These are phyloP conservation scores for Rhinichthys osculus DNA, from an alignment of 2,797 vertebrate species.

Conservation along the genomic window DNA sequence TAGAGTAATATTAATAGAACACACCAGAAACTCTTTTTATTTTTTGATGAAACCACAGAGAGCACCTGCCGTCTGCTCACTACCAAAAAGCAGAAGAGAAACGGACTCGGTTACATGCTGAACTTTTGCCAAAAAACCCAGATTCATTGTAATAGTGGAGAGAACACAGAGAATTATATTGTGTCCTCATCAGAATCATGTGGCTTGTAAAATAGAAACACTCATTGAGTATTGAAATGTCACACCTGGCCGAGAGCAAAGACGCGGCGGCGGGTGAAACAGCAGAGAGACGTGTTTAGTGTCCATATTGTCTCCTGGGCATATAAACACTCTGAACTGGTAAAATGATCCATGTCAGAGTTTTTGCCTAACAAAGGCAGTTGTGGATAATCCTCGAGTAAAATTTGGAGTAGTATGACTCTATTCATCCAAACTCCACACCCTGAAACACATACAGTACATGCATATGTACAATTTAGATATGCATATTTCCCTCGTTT, in stretches of 20 bases:
- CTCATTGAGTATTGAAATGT: constrained; percentile 48
- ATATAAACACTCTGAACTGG: constrained; percentile 41
- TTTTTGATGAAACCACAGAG: not conserved
- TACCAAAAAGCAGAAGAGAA: constrained; percentile 28
- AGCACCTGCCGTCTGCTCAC: not conserved
- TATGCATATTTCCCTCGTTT: not conserved
- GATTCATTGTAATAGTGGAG: constrained; percentile 30
- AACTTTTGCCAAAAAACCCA: constrained; percentile 29
- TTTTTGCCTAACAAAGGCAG: constrained; percentile 53
- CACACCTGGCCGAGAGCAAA: constrained; percentile 47
- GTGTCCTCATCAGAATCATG: constrained; percentile 38
- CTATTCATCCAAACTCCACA: constrained; percentile 55
- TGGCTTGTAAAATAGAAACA: constrained; percentile 38
- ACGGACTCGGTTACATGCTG: not conserved
- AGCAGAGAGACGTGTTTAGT: constrained; percentile 36
- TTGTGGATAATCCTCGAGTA: constrained; percentile 39
- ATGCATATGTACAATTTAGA: constrained; percentile 2
- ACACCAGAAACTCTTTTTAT: not conserved
- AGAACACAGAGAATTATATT: constrained; percentile 34
- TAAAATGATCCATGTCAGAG: constrained; percentile 51
- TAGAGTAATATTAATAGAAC: not conserved
- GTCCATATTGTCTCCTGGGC: constrained; percentile 47
- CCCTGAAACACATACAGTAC: constrained; percentile 34
- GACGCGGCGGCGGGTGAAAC: not conserved
- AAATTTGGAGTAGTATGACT: constrained; percentile 37